Percentiles rank a stretch among this genome's conserved stretches.
Evolutionary conservation across 2,113 vertebrate species (phyloP).

Genomic region (Mus pahari): DNA sequence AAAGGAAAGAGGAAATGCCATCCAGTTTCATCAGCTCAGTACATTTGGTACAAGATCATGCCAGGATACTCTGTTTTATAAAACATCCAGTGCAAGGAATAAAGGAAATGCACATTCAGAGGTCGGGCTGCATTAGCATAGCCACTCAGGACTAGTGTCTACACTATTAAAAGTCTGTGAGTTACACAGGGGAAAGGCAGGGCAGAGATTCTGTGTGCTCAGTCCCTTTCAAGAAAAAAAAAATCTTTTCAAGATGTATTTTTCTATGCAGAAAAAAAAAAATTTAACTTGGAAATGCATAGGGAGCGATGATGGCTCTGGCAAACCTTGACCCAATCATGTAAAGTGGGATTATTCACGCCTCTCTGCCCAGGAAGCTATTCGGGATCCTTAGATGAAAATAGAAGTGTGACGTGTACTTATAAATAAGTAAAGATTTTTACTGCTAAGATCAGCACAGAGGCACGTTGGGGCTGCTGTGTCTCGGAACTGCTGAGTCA

Average conservation of each 20-base stretch:
- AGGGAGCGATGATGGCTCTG: conserved; percentile 12
- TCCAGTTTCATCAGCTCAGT: not conserved
- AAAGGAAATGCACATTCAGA: not conserved
- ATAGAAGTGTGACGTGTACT: conserved; percentile 55
- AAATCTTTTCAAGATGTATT: not conserved
- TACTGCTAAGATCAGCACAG: conserved; percentile 59
- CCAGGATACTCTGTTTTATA: not conserved
- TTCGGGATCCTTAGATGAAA: conserved; percentile 48
- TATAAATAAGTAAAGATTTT: conserved; percentile 68
- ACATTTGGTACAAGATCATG: not conserved
- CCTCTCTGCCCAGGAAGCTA: conserved; percentile 51
- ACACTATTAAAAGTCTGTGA: not conserved
- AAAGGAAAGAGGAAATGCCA: not conserved
- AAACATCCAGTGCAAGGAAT: not conserved
- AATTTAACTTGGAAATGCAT: conserved; percentile 45
- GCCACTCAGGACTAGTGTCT: not conserved
- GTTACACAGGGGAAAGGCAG: not conserved
- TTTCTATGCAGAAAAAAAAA: conserved; percentile 45
- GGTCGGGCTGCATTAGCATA: not conserved
- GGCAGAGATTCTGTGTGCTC: not conserved
- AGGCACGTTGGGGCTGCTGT: conserved; percentile 31
- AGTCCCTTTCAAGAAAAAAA: not conserved
- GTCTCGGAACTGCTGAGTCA: not conserved
- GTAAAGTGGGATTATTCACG: conserved; percentile 25
- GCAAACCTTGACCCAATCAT: conserved; percentile 46